A percentile compares a stretch with the other conserved stretches of the same genome.
Evolutionary conservation across 2,888 invertebrate genomes (phyloP).

Genomic region (Tenthredo mesomela): DNA sequence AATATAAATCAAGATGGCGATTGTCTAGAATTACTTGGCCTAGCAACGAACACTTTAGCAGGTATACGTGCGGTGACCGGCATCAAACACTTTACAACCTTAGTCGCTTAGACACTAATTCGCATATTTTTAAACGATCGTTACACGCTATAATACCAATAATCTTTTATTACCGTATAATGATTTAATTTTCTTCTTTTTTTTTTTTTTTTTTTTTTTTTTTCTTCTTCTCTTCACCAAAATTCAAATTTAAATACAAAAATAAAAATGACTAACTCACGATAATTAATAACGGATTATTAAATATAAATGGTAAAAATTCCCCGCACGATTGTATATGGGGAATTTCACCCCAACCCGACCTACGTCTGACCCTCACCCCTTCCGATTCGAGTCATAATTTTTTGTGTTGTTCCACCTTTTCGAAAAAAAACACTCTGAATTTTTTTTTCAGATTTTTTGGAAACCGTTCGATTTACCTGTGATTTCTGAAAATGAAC

Average conservation of each 20-base stretch:
- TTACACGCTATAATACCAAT: not conserved
- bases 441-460: too few relatives aligned
- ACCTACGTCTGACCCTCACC: too few relatives aligned
- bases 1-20: slow-evolving; percentile 2
- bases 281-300: not conserved
- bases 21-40: slow-evolving; percentile 36
- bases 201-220: not conserved
- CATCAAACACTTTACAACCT: slow-evolving; percentile 16
- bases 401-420: too few relatives aligned
- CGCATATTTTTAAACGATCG: slow-evolving; percentile 29
- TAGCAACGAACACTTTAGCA: not conserved
- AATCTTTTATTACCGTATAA: not conserved
- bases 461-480: too few relatives aligned
- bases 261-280: not conserved
- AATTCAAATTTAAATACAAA: too few relatives aligned
- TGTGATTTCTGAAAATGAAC: too few relatives aligned
- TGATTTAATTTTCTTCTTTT: not conserved
- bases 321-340: not conserved
- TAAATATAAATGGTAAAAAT: too few relatives aligned
- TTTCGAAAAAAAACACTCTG: too few relatives aligned
- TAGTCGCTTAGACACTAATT: slow-evolving; percentile 34
- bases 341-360: too few relatives aligned
- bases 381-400: too few relatives aligned
- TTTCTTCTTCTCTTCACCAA: not conserved
- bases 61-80: slow-evolving; percentile 19